phyloP scores from a whole-genome alignment of 2,797 vertebrate species.

The Ambastaia sidthimunki region DNA sequence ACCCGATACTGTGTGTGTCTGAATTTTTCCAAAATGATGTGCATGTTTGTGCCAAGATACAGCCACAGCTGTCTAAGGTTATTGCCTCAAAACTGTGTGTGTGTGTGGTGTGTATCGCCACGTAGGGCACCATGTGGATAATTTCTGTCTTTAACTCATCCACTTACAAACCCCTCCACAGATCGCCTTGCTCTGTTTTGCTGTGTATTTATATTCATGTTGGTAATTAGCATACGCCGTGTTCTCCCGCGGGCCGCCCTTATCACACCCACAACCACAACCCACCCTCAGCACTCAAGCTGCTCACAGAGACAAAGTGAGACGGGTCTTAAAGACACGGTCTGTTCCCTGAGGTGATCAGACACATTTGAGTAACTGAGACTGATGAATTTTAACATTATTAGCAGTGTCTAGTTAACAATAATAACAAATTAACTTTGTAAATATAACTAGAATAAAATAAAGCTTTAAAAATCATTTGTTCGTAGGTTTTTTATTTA shows the following conservation, averaged over 20 bases:
- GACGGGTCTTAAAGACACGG: not conserved
- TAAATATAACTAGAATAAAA: too few relatives aligned
- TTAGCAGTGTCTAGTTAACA: not conserved
- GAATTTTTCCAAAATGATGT: not conserved
- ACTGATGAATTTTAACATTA: not conserved
- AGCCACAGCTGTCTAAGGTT: not conserved
- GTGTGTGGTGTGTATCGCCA: conserved; percentile 17
- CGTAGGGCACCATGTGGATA: not conserved
- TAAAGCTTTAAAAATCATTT: not conserved
- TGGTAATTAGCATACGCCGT: conserved; percentile 52
- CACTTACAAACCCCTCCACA: conserved; percentile 62
- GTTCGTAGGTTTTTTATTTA: not conserved
- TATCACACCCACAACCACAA: conserved; percentile 63
- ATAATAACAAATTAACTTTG: too few relatives aligned
- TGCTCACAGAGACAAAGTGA: conserved; percentile 36
- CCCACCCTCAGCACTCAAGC: conserved; percentile 38
- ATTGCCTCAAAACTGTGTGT: conserved; percentile 30
- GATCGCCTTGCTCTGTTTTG: conserved; percentile 8
- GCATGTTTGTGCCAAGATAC: conserved; percentile 2
- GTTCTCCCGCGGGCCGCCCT: conserved; percentile 57
- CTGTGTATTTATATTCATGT: conserved; percentile 72
- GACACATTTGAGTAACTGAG: too few relatives aligned
- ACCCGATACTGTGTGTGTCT: not conserved
- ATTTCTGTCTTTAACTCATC: conserved; percentile 62
- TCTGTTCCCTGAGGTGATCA: not conserved